These are phyloP conservation scores for Drosophila willistoni DNA, from an alignment of 1,140 invertebrate species.

Conservation along the genomic window DNA sequence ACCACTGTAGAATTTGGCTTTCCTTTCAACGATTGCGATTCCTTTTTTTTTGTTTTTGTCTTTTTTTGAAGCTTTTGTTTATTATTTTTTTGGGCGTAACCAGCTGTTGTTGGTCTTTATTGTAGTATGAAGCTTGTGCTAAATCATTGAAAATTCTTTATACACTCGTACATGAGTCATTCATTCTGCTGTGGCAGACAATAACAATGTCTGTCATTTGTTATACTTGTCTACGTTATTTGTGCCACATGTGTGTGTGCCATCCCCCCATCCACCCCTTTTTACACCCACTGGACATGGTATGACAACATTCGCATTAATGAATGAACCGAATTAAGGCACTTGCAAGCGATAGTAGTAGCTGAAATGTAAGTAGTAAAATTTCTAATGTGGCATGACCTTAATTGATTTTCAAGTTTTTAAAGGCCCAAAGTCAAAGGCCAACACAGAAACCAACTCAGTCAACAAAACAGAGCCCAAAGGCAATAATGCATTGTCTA, in stretches of 20 bases:
- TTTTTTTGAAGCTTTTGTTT: background rate
- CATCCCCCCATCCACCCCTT: background rate
- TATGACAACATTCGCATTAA: background rate
- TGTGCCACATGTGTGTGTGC: background rate
- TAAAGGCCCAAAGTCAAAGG: constrained; percentile 10
- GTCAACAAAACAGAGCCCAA: background rate
- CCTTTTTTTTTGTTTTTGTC: background rate
- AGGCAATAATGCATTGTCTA: constrained; percentile 20
- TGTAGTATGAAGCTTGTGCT: constrained; percentile 5
- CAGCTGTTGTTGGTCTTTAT: constrained; percentile 9
- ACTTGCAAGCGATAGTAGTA: background rate
- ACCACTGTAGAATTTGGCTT: background rate
- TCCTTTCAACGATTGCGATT: background rate
- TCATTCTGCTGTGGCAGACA: constrained; percentile 12
- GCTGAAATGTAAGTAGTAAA: constrained; percentile 3
- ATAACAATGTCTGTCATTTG: constrained; percentile 16
- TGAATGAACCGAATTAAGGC: constrained; percentile 19
- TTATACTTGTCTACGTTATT: constrained; percentile 12
- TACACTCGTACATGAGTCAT: constrained; percentile 17
- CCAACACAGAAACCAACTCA: background rate
- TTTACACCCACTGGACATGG: no score
- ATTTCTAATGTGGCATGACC: constrained; percentile 15
- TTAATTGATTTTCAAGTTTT: constrained; percentile 13
- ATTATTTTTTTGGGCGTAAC: constrained; percentile 12
- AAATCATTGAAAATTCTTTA: constrained; percentile 19